phyloP scores from a whole-genome alignment of 2,888 invertebrate species.

The Antheraea yamamai region DNA sequence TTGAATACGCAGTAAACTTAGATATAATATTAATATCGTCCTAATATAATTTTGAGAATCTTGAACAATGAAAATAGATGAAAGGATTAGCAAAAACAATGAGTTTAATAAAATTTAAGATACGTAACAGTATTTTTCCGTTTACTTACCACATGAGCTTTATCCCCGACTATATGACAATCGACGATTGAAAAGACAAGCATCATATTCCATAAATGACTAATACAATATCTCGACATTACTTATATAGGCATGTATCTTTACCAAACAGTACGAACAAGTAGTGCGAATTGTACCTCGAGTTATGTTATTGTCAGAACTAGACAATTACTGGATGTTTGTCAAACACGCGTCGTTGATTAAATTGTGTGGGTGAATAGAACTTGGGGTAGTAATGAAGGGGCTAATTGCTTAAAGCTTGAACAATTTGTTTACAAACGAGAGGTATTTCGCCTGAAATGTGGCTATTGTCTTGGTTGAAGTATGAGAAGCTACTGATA shows the following conservation, averaged over 20 bases:
- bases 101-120: neutral
- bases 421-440: slow-evolving; percentile 1
- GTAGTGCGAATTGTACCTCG: neutral
- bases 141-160: slow-evolving; percentile 56
- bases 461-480: neutral
- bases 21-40: too few relatives aligned
- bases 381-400: neutral
- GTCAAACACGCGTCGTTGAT: slow-evolving; percentile 7
- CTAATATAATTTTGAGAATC: too few relatives aligned
- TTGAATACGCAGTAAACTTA: too few relatives aligned
- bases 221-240: neutral
- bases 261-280: neutral
- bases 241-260: neutral
- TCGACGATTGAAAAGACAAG: slow-evolving; percentile 32
- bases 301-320: slow-evolving; percentile 15
- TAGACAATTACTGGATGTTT: slow-evolving; percentile 40
- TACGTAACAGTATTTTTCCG: neutral
- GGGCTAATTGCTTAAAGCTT: slow-evolving; percentile 9
- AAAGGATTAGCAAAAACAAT: neutral
- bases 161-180: slow-evolving; percentile 59
- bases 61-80: too few relatives aligned
- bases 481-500: slow-evolving; percentile 26
- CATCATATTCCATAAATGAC: slow-evolving; percentile 29
- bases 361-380: neutral
- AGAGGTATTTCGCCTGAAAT: slow-evolving; percentile 6